Base-by-base conservation (phyloP, 1,140 invertebrate genomes). In the Carcinoscorpius rotundicauda region DNA sequence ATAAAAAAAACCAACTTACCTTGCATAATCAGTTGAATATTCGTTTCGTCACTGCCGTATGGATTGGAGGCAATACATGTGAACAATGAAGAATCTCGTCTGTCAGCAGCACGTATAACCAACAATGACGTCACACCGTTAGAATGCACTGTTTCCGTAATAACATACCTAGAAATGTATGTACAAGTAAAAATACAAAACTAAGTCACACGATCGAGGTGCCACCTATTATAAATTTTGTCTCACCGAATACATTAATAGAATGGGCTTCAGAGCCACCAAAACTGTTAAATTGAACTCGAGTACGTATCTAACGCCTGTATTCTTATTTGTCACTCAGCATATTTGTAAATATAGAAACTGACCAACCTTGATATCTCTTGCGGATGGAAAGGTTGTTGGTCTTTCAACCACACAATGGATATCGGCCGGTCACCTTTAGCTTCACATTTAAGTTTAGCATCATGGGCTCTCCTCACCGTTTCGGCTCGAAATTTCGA, bases 71-170 rank as follows among this genome's bases (percentile, higher is more conserved):
- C 78, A 3, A 70, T 63, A 67, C 80, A 81, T 0, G 76, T 77
- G 68, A 78, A 81, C 52, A 78, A 74, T 49, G 75, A 76, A 5
- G 78, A 78, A 70, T 81, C 80, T 11, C 72, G 66, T 8, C 76
- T 70, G 4, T 72, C 64, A 0, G 77, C 73, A 4, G 71, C 65
- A 4, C 70, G 55, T 29, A 81, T 76, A 52, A 74, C 60, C 8
- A 80, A 69, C 53, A 72, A 68, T 0, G 73, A 73, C 3, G 70
- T 57, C 9, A 53, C 66, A 5, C 66, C 67, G 29, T 68, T 67
- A 52, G 65, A 63, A 60, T 65, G 63, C 57, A 68, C 66, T 3
- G 66, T 70, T 56, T 70, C 69, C n/a, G 55, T 63, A 52, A 62
- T 61, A n/a, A 60, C 58, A 59, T 67, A 70, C 10, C 69, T 70